Base-by-base conservation (phyloP, 2,113 vertebrate genomes). In the Ceyx melanurus region DNA sequence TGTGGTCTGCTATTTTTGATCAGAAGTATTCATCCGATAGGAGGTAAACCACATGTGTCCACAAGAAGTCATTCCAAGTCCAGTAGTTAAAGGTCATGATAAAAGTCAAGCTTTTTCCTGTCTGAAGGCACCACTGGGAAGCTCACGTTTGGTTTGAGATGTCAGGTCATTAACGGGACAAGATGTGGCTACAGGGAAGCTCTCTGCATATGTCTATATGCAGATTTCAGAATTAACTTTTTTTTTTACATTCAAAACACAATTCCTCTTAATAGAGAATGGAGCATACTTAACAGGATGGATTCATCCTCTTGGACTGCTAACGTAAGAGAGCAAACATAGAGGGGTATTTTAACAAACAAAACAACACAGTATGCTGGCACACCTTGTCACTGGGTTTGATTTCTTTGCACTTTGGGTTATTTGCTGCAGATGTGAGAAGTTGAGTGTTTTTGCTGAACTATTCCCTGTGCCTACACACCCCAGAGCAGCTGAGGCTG, bases 31-130 rank as follows among this genome's bases (percentile, higher is more conserved):
- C 51, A 57, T 71, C 71, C 82, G 40, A 70, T 13, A 76, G 62
- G 40, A 91, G 66, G 56, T 56, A 92, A 93, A 81, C 68, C 79
- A 89, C 66, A 53, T n/a, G 68, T 66, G 43, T 88, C 72, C 88
- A 86, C 54, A 84, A 76, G 67, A 94, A 78, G 72, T 85, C 67
- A 94, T 94, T 94, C 80, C 67, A 93, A 94, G 71, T 84, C 86
- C 75, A 83, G 61, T 64, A 92, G 81, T 77, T 67, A 95, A 93
- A 95, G 84, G 71, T 83, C 90, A 94, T 11, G 15, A 76, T 61
- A 82, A 91, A 90, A 95, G 51, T 53, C 75, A 94, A 87, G 40
- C 11, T 92, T 61, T 19, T 84, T 88, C 85, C 62, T 61, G 13
- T 87, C 71, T 84, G 64, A 91, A n/a, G 43, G 93, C 48, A 90